Conservation (phyloP, 2,888 invertebrate genomes). For the Tortricodes alternella region DNA sequence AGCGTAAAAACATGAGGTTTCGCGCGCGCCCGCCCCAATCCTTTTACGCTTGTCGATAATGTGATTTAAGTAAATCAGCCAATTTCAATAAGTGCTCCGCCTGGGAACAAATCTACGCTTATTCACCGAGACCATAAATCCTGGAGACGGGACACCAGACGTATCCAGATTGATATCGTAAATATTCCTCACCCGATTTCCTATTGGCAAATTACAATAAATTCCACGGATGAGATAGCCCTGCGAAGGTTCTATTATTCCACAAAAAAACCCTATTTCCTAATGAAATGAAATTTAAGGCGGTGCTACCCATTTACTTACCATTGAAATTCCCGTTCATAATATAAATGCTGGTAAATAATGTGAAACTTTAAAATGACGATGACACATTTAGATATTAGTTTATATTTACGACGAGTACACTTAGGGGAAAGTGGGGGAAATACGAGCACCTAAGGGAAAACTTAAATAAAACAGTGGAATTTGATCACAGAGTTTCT, state of each 20-base stretch:
- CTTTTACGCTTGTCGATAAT: conserved; percentile 58
- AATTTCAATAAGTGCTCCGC: conserved; percentile 78
- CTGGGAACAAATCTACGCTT: conserved; percentile 73
- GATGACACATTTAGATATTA: too few species aligned
- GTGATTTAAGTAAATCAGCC: conserved; percentile 77
- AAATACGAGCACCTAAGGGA: too few species aligned
- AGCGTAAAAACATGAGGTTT: conserved; percentile 43
- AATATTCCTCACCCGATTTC: conserved; percentile 52
- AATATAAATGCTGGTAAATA: neutral
- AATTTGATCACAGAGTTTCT: too few species aligned
- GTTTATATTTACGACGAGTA: too few species aligned
- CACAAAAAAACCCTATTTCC: neutral
- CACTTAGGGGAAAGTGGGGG: too few species aligned
- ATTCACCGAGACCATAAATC: conserved; percentile 63
- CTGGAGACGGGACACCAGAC: conserved; percentile 50
- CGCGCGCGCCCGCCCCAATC: conserved; percentile 50
- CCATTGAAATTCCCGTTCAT: neutral
- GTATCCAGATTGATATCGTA: conserved; percentile 68
- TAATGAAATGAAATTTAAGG: conserved; percentile 5
- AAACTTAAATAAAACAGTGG: too few species aligned
- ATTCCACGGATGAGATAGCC: conserved; percentile 32
- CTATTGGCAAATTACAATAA: conserved; percentile 52
- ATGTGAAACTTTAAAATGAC: too few species aligned
- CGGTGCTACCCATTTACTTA: neutral
- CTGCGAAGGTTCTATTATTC: conserved; percentile 16